Percentiles rank a stretch among this genome's conserved stretches.
Conservation (phyloP, 2,113 vertebrate species). For the Actinemys pallida region DNA sequence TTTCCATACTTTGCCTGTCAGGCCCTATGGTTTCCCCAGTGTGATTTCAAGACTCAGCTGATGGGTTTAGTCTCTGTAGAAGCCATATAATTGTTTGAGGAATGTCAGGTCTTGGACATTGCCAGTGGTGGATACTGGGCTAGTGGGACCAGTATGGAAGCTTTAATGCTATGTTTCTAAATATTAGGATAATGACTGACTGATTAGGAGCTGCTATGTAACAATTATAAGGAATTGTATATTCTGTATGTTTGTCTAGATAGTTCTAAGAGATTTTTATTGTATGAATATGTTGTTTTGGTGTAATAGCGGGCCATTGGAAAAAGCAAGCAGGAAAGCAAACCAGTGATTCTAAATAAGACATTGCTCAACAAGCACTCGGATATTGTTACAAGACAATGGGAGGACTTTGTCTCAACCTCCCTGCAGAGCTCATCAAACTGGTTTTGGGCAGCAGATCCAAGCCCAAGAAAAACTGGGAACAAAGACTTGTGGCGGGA, state of each 20-base stretch:
- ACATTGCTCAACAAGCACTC: background rate
- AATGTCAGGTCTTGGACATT: background rate
- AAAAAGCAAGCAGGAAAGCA: background rate
- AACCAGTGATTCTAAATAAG: background rate
- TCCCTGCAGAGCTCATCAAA: background rate
- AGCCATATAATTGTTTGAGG: background rate
- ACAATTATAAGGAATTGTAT: background rate
- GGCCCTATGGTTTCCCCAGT: too few species aligned
- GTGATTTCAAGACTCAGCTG: background rate
- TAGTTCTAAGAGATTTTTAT: too few species aligned
- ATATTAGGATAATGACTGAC: background rate
- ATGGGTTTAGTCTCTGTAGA: background rate
- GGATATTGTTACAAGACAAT: background rate
- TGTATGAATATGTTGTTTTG: too few species aligned
- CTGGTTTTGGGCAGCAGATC: too few species aligned
- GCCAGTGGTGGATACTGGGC: background rate
- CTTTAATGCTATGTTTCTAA: background rate
- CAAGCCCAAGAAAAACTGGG: background rate
- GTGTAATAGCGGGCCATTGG: too few species aligned
- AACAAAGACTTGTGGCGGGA: background rate
- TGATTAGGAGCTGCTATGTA: background rate
- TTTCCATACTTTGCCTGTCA: too few species aligned
- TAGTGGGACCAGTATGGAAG: background rate
- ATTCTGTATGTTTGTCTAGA: too few species aligned
- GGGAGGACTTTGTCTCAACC: background rate